A percentile compares a stretch with the other conserved stretches of the same genome.
phyloP scores from a whole-genome alignment of 1,140 invertebrate genomes.

The Pogonomyrmex barbatus region DNA sequence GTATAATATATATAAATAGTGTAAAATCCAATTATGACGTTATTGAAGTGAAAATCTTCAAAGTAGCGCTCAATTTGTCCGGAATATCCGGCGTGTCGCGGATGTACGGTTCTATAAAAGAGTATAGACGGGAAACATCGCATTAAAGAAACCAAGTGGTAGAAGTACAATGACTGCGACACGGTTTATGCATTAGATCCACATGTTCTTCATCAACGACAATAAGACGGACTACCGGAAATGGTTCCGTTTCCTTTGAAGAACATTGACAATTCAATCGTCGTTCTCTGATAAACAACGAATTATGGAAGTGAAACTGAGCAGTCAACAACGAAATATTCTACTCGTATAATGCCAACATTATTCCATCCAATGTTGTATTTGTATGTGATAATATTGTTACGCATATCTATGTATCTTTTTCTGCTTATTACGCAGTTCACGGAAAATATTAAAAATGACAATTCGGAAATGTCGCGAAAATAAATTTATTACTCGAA shows the following conservation, averaged over 20 bases:
- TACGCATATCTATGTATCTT: background rate
- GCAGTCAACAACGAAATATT: background rate
- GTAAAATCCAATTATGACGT: background rate
- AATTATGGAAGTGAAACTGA: constrained; percentile 22
- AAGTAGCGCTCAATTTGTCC: constrained; percentile 14
- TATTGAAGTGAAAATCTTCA: constrained; percentile 20
- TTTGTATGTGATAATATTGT: background rate
- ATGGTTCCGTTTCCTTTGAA: constrained; percentile 66
- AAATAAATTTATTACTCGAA: background rate
- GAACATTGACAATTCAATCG: constrained; percentile 67
- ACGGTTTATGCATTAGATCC: constrained; percentile 83
- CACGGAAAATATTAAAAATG: background rate
- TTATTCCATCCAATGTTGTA: background rate
- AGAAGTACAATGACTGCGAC: constrained; percentile 75
- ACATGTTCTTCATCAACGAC: constrained; percentile 82
- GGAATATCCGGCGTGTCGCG: constrained; percentile 4
- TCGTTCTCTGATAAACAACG: constrained; percentile 43
- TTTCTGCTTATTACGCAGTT: background rate
- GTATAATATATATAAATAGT: background rate
- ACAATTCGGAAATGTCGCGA: background rate
- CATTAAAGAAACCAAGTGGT: constrained; percentile 80
- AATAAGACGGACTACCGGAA: constrained; percentile 79
- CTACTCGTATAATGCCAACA: background rate
- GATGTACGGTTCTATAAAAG: constrained; percentile 58
- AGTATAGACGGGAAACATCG: constrained; percentile 65